These are phyloP conservation scores for Synanthedon formicaeformis DNA, from an alignment of 2,888 invertebrate genomes.

Conservation along the genomic window DNA sequence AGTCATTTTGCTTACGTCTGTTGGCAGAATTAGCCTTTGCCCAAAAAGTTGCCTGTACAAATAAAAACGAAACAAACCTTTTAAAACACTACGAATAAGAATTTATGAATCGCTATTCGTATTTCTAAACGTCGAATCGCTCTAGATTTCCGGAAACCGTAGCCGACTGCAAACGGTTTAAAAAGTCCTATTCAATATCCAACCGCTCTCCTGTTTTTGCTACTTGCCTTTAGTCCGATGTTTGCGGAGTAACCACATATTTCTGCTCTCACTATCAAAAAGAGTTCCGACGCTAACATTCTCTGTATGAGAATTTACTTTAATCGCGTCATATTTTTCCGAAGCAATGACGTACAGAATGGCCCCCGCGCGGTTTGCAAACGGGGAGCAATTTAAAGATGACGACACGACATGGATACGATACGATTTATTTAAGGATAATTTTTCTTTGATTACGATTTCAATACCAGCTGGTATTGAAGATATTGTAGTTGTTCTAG, in stretches of 20 bases:
- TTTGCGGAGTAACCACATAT: not conserved
- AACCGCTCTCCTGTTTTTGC: not conserved
- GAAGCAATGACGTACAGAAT: constrained; percentile 24
- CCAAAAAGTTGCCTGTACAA: too few species aligned
- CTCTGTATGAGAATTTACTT: constrained; percentile 12
- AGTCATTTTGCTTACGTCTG: too few species aligned
- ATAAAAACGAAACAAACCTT: too few species aligned
- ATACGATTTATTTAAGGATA: constrained; percentile 1
- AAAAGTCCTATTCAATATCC: not conserved
- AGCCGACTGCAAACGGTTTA: too few species aligned
- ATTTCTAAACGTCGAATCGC: too few species aligned
- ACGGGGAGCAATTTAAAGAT: constrained; percentile 9
- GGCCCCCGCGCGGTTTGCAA: constrained; percentile 23
- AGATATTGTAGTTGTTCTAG: too few species aligned
- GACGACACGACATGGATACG: constrained; percentile 11
- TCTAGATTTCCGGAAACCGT: too few species aligned
- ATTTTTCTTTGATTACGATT: not conserved
- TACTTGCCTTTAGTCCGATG: not conserved
- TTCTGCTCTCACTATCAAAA: not conserved
- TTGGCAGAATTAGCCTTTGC: too few species aligned
- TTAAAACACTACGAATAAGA: too few species aligned
- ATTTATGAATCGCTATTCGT: too few species aligned
- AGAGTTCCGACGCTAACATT: not conserved
- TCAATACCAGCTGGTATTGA: not conserved
- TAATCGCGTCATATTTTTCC: constrained; percentile 39